These are phyloP conservation scores for Silurus glanis DNA, from an alignment of 2,113 vertebrate genomes.

Conservation along the genomic window DNA sequence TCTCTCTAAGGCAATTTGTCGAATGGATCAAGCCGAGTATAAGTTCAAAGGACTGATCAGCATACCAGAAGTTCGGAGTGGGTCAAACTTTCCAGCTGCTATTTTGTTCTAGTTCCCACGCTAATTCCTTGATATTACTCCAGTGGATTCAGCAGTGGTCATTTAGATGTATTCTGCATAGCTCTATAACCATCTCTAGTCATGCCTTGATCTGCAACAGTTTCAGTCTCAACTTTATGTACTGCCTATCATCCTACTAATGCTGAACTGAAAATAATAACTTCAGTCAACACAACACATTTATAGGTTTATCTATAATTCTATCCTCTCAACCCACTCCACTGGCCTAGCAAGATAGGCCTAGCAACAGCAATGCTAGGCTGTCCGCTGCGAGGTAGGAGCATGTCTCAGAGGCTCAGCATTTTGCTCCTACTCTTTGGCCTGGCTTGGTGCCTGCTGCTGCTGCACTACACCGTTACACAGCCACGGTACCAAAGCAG, in stretches of 20 bases:
- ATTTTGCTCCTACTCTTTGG: slow-evolving; percentile 88
- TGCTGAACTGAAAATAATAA: too few species aligned
- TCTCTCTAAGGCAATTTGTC: not conserved
- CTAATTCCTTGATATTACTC: not conserved
- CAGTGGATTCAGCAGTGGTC: not conserved
- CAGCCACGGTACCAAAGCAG: slow-evolving; percentile 92
- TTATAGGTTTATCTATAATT: not conserved
- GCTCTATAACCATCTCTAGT: not conserved
- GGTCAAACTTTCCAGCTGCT: not conserved
- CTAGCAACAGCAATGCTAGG: slow-evolving; percentile 78
- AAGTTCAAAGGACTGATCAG: not conserved
- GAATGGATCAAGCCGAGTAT: not conserved
- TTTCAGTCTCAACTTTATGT: not conserved
- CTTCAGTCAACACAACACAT: not conserved
- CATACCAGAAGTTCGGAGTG: not conserved
- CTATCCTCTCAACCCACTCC: not conserved
- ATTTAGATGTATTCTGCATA: not conserved
- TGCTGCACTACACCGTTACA: slow-evolving; percentile 90
- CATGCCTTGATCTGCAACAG: not conserved
- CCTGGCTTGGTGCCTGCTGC: slow-evolving; percentile 91
- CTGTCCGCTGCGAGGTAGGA: slow-evolving; percentile 82
- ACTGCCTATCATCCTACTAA: not conserved
- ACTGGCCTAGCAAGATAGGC: slow-evolving; percentile 16
- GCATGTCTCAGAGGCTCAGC: slow-evolving; percentile 94
- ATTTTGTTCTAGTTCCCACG: not conserved